phyloP scores from a whole-genome alignment of 2,797 vertebrate species.

The Trachops cirrhosus region DNA sequence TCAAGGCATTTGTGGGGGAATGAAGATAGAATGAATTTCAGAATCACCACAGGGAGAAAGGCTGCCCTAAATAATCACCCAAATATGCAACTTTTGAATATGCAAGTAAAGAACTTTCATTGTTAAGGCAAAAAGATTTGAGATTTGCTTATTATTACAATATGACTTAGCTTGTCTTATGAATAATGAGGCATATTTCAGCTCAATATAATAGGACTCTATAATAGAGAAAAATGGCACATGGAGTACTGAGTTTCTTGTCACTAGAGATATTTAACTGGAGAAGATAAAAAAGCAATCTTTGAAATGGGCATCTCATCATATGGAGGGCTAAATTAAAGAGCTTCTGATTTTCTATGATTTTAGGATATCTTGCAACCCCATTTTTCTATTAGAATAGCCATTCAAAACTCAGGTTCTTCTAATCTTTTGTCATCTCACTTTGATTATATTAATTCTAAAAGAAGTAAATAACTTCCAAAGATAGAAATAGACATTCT shows the following conservation, averaged over 20 bases:
- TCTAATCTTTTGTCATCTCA: neutral
- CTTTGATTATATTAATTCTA: neutral
- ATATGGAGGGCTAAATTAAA: neutral
- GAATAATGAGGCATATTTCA: neutral
- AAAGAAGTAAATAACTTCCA: neutral
- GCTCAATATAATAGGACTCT: neutral
- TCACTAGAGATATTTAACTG: neutral
- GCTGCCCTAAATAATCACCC: neutral
- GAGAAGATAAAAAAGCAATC: neutral
- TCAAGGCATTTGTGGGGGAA: neutral
- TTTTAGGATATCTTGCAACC: neutral
- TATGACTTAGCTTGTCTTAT: neutral
- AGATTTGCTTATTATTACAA: neutral
- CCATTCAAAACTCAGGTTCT: neutral
- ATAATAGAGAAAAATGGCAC: neutral
- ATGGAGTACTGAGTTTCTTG: neutral
- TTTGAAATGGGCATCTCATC: neutral
- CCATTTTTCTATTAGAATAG: neutral
- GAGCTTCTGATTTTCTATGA: neutral
- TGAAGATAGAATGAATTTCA: neutral
- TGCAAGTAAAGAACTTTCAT: neutral
- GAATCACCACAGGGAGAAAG: neutral
- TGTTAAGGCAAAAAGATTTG: neutral
- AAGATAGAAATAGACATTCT: neutral
- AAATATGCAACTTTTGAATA: neutral